phyloP scores from a whole-genome alignment of 2,797 vertebrate species.

The Poliocrania exsul region DNA sequence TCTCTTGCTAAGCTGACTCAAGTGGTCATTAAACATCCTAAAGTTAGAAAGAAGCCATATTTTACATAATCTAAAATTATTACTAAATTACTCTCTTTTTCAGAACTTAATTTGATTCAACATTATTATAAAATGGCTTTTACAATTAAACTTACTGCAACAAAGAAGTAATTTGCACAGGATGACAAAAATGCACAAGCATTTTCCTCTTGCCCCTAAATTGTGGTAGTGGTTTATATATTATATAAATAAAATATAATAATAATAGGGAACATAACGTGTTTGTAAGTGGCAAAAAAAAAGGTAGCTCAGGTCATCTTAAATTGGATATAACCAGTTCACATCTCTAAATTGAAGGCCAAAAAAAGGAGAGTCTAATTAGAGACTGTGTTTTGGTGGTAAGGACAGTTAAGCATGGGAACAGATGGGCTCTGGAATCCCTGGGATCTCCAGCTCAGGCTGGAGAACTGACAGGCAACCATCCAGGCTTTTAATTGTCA shows the following conservation, averaged over 20 bases:
- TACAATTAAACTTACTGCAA: background rate
- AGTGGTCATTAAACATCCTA: background rate
- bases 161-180: background rate
- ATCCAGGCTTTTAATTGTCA: background rate
- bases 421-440: background rate
- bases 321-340: background rate
- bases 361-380: background rate
- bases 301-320: background rate
- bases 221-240: too few species aligned
- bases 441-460: background rate
- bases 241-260: background rate
- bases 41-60: background rate
- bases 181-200: background rate
- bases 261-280: accelerated
- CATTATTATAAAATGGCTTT: background rate
- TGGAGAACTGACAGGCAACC: background rate
- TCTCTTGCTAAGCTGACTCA: background rate
- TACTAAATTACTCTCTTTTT: background rate
- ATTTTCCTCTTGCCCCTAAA: background rate
- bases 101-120: background rate
- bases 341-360: background rate
- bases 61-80: background rate
- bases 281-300: background rate
- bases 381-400: background rate
- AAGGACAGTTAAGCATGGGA: background rate